Evolutionary conservation across 2,888 invertebrate genomes (phyloP), one percentile per base, ranked within the genome.

Genomic region (Leptinotarsa juncta): DNA sequence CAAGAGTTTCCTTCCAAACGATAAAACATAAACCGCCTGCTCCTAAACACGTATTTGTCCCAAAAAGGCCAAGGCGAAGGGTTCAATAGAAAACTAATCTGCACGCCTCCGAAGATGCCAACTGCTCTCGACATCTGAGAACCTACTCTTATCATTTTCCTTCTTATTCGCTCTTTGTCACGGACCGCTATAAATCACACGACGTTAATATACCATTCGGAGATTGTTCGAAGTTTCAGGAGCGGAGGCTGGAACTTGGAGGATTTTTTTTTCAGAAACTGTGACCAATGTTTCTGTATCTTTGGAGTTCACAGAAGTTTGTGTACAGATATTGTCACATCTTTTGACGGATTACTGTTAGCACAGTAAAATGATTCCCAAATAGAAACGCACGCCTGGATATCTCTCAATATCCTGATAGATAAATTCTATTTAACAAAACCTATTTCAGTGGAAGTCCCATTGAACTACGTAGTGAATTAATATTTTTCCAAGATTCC

Each of bases 101-200:
- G 76, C 78, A 80, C 79, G 75, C 77, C 77, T 73, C 60, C 74
- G 70, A 81, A 77, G 79, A 77, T 77, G 74, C 78, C 81, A 80
- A 81, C 79, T 81, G 81, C 71, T 81, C 79, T 77, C 77, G 81
- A 81, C 81, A 80, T 78, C 62, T 77, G 76, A 79, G 79, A 80
- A 81, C 79, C 80, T 81, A 81, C 81, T 83, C 82, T 82, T 82
- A 84, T 84, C 83, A 81, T 84, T 84, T 83, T 82, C 81, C 78
- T 80, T 79, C 80, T 82, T 78, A 81, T 83, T 81, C 81, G 80
- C 82, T 83, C 83, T 83, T 82, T 84, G 83, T 85, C 84, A 83
- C 82, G 81, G 76, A 75, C 78, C 73, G 78, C 81, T 78, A 85
- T 85, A 85, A 85, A 85, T 85, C 84, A 84, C 80, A 79, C 74